phyloP scores from a whole-genome alignment of 2,888 invertebrate genomes.

The Lepidonotus clava region DNA sequence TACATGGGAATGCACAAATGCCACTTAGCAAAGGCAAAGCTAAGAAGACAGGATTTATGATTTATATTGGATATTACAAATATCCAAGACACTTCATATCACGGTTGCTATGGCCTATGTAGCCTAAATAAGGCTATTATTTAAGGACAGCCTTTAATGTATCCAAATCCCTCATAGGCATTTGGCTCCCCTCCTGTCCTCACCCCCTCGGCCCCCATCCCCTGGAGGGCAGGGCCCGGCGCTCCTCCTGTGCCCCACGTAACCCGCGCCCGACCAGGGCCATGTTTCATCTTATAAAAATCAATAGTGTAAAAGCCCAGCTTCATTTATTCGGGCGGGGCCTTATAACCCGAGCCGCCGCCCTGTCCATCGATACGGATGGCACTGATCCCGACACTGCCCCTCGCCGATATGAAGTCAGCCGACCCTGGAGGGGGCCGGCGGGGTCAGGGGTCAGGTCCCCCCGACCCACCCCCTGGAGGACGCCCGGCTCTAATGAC shows the following conservation, averaged over 20 bases:
- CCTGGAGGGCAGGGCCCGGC: not conserved
- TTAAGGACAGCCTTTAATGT: not conserved
- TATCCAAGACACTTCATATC: not conserved
- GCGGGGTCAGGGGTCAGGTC: slow-evolving; percentile 26
- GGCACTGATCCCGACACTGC: slow-evolving; percentile 31
- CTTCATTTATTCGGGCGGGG: slow-evolving; percentile 19
- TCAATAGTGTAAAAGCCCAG: slow-evolving; percentile 47
- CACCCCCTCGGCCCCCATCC: not conserved
- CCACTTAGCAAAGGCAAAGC: no score
- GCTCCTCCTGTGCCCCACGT: not conserved
- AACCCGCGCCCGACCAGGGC: not conserved
- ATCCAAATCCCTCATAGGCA: not conserved
- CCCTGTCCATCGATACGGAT: not conserved
- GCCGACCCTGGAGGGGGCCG: no score
- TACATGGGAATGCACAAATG: no score
- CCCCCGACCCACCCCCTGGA: not conserved
- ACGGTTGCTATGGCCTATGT: not conserved
- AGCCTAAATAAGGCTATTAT: not conserved
- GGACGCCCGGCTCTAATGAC: slow-evolving; percentile 37
- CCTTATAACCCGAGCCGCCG: not conserved
- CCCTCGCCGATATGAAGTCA: slow-evolving; percentile 46
- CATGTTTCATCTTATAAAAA: slow-evolving; percentile 53
- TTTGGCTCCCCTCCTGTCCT: not conserved
- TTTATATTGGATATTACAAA: no score
- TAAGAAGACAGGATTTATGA: no score